Evolutionary conservation across 2,113 vertebrate species (phyloP).

Genomic region (Dasyurus viverrinus): DNA sequence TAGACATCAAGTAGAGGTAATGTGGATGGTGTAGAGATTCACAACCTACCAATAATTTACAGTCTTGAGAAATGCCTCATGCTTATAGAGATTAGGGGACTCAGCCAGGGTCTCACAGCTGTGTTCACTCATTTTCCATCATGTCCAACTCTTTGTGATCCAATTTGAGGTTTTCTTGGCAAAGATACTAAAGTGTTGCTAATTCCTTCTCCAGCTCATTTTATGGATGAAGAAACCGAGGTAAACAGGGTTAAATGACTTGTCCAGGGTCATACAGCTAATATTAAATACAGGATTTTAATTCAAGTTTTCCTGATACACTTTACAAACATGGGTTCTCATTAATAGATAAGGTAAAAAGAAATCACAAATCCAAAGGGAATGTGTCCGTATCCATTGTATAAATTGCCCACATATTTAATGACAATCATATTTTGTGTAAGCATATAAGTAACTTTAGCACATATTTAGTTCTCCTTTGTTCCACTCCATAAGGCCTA

Average conservation of each 20-base stretch:
- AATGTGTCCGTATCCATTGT: accelerated
- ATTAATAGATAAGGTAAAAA: not conserved
- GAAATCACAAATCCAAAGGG: not conserved
- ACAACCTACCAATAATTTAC: not conserved
- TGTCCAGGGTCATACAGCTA: not conserved
- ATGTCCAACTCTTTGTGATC: not conserved
- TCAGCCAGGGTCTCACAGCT: too few relatives aligned
- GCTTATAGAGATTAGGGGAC: not conserved
- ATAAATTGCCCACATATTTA: not conserved
- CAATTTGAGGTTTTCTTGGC: not conserved
- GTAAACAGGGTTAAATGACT: not conserved
- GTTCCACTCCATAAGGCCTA: conserved; percentile 43
- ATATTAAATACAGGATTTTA: not conserved
- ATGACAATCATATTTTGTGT: not conserved
- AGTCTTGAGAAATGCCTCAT: not conserved
- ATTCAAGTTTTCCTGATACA: not conserved
- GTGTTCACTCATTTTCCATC: not conserved
- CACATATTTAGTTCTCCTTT: not conserved
- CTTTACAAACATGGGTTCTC: not conserved
- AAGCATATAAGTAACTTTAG: not conserved
- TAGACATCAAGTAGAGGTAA: not conserved
- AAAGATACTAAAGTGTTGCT: not conserved
- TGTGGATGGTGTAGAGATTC: not conserved
- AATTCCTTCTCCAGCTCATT: not conserved
- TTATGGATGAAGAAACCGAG: not conserved